Evolutionary conservation across 1,140 invertebrate species (phyloP), one percentile per base, ranked within the genome.

Genomic region (Argopecten irradians): DNA sequence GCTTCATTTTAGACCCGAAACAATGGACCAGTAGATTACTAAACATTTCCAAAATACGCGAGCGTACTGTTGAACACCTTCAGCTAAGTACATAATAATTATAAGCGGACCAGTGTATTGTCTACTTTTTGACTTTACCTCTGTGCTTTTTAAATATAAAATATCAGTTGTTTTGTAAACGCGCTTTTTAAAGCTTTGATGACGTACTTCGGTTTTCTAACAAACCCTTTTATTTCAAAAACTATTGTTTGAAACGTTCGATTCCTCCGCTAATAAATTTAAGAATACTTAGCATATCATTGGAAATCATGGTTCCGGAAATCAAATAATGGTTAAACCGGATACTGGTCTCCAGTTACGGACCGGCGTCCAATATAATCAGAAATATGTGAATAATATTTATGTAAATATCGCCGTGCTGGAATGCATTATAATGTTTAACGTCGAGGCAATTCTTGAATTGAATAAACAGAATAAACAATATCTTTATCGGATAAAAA

Each of bases 391-490:
- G 55, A 16, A 71, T 11, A 14, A 46, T 16, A 46, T 8, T 71
- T 71, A 71, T 71, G 22, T 71, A 71, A 71, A 71, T 28, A 71
- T 22, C 55, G 7, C 22, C 22, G 22, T 39, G n/a, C n/a, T 71
- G 22, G n/a, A 71, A 71, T 71, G 55, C 55, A 71, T 71, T 71
- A 71, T 71, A 71, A 71, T 71, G 55, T 11, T 71, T n/a, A 71
- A 71, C 55, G 55, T 71, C 16, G 55, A 71, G 22, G 28, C 7
- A 71, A 71, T 28, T 28, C n/a, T 28, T 71, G 55, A 71, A 71
- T 28, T 71, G 55, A 71, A 71, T 71, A 71, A 46, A 46, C 43
- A 46, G 43, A 16, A 11, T 46, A 46, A 71, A 71, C 55, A 71
- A 16, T 71, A 71, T 28, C 55, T 71, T 71, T 71, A 28, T n/a